Evolutionary conservation across 2,797 vertebrate species (phyloP).

Genomic region (Garrulus glandarius): DNA sequence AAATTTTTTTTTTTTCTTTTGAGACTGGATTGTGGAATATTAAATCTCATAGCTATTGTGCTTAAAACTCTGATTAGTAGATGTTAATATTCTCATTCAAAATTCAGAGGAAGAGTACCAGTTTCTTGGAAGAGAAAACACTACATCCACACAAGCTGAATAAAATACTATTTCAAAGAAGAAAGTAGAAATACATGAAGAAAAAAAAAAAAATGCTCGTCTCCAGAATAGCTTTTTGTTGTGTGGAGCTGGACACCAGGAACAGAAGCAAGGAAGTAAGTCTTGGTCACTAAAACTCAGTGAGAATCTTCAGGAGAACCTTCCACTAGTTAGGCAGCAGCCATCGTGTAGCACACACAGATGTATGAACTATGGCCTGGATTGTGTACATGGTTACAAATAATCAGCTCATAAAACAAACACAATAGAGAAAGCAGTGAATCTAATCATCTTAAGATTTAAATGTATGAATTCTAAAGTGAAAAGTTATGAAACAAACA

Average conservation of each 20-base stretch:
- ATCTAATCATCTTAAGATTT: not conserved
- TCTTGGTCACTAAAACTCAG: not conserved
- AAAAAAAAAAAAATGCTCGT: not conserved
- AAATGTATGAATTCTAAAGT: not conserved
- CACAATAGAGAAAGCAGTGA: not conserved
- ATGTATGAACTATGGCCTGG: not conserved
- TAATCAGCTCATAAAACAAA: not conserved
- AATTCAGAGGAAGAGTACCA: not conserved
- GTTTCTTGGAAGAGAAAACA: not conserved
- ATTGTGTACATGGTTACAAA: not conserved
- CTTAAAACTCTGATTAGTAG: not conserved
- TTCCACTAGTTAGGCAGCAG: not conserved
- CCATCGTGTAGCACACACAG: not conserved
- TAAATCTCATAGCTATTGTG: not conserved
- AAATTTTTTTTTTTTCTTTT: not conserved
- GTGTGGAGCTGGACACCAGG: not conserved
- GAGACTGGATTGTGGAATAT: not conserved
- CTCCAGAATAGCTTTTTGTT: not conserved
- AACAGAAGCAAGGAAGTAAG: not conserved
- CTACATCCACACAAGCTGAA: not conserved
- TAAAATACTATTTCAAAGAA: not conserved
- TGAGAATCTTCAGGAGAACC: not conserved
- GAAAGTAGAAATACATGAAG: not conserved
- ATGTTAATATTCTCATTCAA: not conserved
- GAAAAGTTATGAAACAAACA: not conserved